Percentiles rank a stretch among this genome's conserved stretches.
Conservation (phyloP, 1,140 invertebrate genomes). For the Calephelis virginiensis region DNA sequence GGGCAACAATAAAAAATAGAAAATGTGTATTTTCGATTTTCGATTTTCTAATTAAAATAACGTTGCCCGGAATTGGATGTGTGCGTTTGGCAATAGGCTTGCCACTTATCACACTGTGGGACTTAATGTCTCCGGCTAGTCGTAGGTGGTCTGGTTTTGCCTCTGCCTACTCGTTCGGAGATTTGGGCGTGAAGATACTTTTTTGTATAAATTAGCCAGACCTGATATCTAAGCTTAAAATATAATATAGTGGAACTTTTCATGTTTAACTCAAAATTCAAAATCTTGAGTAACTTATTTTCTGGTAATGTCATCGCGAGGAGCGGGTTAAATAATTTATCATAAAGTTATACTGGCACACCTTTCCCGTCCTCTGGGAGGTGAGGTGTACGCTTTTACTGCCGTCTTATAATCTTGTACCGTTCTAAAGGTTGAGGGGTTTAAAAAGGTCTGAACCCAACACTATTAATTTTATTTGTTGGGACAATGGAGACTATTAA, state of each 20-base stretch:
- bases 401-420: neutral
- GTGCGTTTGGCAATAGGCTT: no score
- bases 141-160: no score
- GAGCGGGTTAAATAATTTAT: slow-evolving; percentile 4
- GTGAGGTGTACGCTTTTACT: neutral
- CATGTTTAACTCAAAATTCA: neutral
- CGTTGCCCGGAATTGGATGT: no score
- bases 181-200: no score
- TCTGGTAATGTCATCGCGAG: neutral
- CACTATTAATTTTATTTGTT: neutral
- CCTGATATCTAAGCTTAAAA: no score
- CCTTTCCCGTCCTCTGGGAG: neutral
- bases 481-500: neutral
- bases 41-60: no score
- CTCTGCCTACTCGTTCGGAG: no score
- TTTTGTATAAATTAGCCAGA: no score
- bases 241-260: neutral
- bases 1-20: no score
- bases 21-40: no score
- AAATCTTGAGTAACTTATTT: neutral
- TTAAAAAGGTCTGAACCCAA: neutral
- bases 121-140: no score
- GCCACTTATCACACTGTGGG: no score
- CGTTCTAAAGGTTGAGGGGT: neutral
- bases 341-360: neutral